Evolutionary conservation across 2,888 invertebrate genomes (phyloP), one percentile per base, ranked within the genome.

Genomic region (Congeria kusceri): DNA sequence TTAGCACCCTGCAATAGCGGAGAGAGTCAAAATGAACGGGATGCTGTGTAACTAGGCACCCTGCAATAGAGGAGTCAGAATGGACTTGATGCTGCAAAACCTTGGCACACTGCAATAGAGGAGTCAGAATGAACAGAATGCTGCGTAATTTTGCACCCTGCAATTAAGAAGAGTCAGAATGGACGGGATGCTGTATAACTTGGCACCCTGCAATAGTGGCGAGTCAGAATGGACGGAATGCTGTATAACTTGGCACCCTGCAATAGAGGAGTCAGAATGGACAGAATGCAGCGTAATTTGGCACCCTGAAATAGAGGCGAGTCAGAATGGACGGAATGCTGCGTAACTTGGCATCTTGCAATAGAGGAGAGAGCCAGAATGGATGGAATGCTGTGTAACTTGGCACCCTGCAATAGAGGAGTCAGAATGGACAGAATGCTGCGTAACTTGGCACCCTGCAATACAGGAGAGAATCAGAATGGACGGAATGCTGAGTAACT

Each of bases 1-100:
- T 89, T 91, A 27, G 92, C 90, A 39, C 91, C 92, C 93, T 94
- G 81, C 11, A 80, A 79, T 64, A 63, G 53, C 20, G n/a, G n/a
- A n/a, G n/a, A n/a, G n/a, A n/a, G 93, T 93, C 70, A 94, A 86
- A 44, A 94, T 90, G 20, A 91, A 90, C 39, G 94, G 94, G 32
- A 94, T 87, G 64, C 86, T 87, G 66, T 92, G 77, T 66, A 94
- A 77, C 75, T 89, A 91, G 27, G 92, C 90, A 39, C 91, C 92
- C 93, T 94, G 81, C 11, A 80, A 79, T 64, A 63, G 53, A 25
- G 4, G 4, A 9, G 18, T 44, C 18, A 13, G 46, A 44, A 44
- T 44, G 18, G 11, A 44, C n/a, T n/a, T n/a, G n/a, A n/a, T n/a
- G n/a, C n/a, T n/a, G n/a, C n/a, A n/a, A n/a, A n/a, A n/a, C n/a